These are phyloP conservation scores for Odontesthes bonariensis DNA, from an alignment of 2,113 vertebrate species.

Conservation along the genomic window DNA sequence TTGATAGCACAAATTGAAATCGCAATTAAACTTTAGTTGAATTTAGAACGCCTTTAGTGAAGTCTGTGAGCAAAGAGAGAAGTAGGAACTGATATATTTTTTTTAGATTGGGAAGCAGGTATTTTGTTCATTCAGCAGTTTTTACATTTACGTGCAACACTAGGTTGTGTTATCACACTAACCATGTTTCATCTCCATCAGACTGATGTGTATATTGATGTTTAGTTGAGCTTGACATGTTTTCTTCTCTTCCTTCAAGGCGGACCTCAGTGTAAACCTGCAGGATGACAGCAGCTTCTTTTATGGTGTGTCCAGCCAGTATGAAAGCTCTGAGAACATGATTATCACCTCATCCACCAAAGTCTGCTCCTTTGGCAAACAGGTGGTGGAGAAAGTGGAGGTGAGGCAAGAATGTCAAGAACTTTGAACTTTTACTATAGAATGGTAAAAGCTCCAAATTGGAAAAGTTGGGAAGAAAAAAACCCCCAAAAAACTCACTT, in stretches of 20 bases:
- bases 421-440: not conserved
- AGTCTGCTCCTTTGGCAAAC: conserved; percentile 97
- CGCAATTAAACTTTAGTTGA: conserved; percentile 46
- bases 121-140: not conserved
- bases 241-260: conserved; percentile 75
- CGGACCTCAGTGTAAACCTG: conserved; percentile 92
- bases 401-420: conserved; percentile 72
- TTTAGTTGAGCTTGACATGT: not conserved
- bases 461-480: no score
- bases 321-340: conserved; percentile 95
- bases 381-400: conserved; percentile 98
- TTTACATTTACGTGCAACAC: not conserved
- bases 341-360: conserved; percentile 96
- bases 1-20: conserved; percentile 52
- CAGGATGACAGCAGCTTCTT: conserved; percentile 94
- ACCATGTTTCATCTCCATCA: not conserved
- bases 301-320: conserved; percentile 96
- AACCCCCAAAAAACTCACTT: no score
- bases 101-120: no score
- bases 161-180: not conserved
- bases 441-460: no score
- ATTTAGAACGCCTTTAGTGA: conserved; percentile 29
- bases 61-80: not conserved
- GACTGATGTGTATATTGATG: not conserved
- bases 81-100: no score